These are phyloP conservation scores for Dugesia japonica DNA, from an alignment of 2,888 invertebrate genomes.

Conservation along the genomic window DNA sequence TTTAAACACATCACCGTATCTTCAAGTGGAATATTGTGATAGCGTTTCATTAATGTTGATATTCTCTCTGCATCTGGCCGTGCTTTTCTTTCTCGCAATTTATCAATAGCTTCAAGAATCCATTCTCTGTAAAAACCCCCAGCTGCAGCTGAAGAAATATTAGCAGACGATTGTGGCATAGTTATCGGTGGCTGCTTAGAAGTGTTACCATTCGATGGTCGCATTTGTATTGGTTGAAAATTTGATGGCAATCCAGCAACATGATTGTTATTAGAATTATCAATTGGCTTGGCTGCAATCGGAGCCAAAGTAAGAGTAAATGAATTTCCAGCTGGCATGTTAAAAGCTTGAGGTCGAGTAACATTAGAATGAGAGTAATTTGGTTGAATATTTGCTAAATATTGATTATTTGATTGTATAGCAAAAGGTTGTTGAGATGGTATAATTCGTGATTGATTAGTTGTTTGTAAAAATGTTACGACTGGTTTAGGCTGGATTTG, in stretches of 20 bases:
- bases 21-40: constrained; percentile 57
- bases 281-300: not conserved
- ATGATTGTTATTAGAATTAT: not conserved
- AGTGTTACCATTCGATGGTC: not conserved
- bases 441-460: not conserved
- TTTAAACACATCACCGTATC: constrained; percentile 56
- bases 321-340: not conserved
- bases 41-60: constrained; percentile 63
- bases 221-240: constrained; percentile 11
- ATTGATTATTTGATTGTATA: not conserved
- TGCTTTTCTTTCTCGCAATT: constrained; percentile 65
- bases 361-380: not conserved
- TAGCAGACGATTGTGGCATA: not conserved
- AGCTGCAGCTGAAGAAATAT: not conserved
- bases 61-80: constrained; percentile 68
- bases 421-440: not conserved
- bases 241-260: not conserved
- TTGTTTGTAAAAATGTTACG: constrained; percentile 14
- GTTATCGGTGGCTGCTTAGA: not conserved
- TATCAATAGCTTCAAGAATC: constrained; percentile 66
- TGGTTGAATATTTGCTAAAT: not conserved
- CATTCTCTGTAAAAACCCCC: constrained; percentile 22
- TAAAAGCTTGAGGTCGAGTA: not conserved
- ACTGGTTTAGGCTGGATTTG: constrained; percentile 1
- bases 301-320: constrained; percentile 1